Evolutionary conservation across 2,888 invertebrate species (phyloP), one percentile per base, ranked within the genome.

Genomic region (Lottia scabra): DNA sequence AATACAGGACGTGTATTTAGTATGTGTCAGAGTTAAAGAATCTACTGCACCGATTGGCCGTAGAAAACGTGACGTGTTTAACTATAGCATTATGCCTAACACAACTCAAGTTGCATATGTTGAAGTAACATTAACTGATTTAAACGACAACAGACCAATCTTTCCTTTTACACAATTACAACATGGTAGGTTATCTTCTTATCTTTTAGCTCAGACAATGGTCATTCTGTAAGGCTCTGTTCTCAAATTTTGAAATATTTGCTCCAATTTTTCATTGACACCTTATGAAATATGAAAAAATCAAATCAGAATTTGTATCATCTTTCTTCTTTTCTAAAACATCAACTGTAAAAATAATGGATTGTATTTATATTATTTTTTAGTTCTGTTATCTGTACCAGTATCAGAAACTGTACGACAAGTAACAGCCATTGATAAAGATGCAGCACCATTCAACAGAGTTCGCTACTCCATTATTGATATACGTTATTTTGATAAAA

Each of bases 1-100:
- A 85, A 91, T 92, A 26, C 93, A 93, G 73, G 92, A 93, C 0
- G 92, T 92, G 0, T 91, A 95, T 30, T 91, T 92, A 3, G 90
- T 95, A 19, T 93, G 93, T 83, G 92, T 94, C 0, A 92, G 93
- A 80, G 95, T 95, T 0, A 91, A 92, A 30, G 94, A 95, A 82
- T 93, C 93, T 16, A 12, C 10, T 2, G 94, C 94, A 0, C 90
- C 90, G 48, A 94, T 94, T 8, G 70, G 71, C 0, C 77, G 81
- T 0, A 72, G 67, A 23, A 81, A 78, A 65, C 77, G 81, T 30
- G 66, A 45, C 8, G 68, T 76, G 69, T 63, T 73, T 63, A 12
- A 45, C 12, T 10, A n/a, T 15, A 15, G 65, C 38, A 70, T 75
- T 63, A 65, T 16, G 1, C 44, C 66, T 0, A 68, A 72, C 16